These are phyloP conservation scores for Opisthograptis luteolata DNA, from an alignment of 2,888 invertebrate genomes.

Conservation along the genomic window DNA sequence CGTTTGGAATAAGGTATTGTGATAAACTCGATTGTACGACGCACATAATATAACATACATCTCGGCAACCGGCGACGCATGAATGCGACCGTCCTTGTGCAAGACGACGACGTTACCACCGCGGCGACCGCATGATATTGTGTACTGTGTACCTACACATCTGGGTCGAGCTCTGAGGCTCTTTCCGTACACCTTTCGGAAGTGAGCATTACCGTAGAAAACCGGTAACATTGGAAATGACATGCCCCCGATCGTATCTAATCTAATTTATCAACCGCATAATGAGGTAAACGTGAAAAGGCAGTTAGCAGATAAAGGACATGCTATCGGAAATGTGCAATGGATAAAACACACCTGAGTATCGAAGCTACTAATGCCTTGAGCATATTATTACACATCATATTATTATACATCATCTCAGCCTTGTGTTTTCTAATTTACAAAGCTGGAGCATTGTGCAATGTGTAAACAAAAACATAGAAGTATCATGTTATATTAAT, in stretches of 20 bases:
- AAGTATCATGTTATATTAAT: too few species aligned
- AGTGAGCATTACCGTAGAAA: slow-evolving; percentile 40
- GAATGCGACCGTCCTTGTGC: slow-evolving; percentile 75
- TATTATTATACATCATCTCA: slow-evolving; percentile 29
- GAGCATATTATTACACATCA: too few species aligned
- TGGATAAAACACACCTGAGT: slow-evolving; percentile 33
- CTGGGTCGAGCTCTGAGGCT: slow-evolving; percentile 49
- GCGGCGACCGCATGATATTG: slow-evolving; percentile 31
- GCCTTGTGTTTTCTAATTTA: slow-evolving; percentile 35
- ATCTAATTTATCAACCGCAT: slow-evolving; percentile 32
- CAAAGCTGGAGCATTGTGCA: slow-evolving; percentile 12
- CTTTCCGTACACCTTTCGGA: slow-evolving; percentile 57
- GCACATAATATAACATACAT: slow-evolving; percentile 19
- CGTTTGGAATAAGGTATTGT: slow-evolving; percentile 20
- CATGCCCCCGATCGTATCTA: slow-evolving; percentile 40
- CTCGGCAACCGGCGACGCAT: slow-evolving; percentile 44
- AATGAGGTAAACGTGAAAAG: slow-evolving; percentile 41
- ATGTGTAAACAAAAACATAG: slow-evolving; percentile 2
- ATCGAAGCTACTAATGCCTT: slow-evolving; percentile 36
- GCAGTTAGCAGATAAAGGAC: slow-evolving; percentile 35
- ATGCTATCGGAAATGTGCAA: slow-evolving; percentile 22
- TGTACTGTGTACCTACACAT: slow-evolving; percentile 52
- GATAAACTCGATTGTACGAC: slow-evolving; percentile 28
- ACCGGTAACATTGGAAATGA: slow-evolving; percentile 44
- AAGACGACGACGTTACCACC: slow-evolving; percentile 55